Percentiles rank a stretch among this genome's conserved stretches.
These are phyloP conservation scores for Varecia variegata DNA, from an alignment of 2,797 vertebrate genomes.

Conservation along the genomic window DNA sequence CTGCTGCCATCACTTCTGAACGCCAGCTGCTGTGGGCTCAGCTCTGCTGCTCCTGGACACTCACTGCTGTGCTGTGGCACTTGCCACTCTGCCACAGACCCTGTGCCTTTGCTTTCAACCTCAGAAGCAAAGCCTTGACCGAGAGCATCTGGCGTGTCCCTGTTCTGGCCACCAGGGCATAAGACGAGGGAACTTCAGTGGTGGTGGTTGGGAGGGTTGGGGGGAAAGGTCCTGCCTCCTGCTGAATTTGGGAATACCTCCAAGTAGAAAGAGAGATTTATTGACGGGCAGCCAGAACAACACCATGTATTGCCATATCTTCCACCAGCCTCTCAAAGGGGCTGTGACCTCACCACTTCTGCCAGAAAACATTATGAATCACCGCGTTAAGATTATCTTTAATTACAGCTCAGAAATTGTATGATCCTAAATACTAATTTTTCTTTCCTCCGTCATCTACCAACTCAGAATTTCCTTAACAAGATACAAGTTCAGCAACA, in stretches of 20 bases:
- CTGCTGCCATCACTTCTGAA: neutral
- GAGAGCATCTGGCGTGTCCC: neutral
- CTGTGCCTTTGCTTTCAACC: neutral
- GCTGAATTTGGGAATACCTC: neutral
- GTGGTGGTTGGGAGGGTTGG: neutral
- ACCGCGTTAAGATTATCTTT: constrained; percentile 47
- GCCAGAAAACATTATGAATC: constrained; percentile 49
- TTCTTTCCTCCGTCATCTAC: constrained; percentile 10
- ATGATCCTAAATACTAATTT: constrained; percentile 60
- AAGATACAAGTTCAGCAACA: constrained; percentile 25
- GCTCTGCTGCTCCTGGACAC: neutral
- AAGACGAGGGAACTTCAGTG: neutral
- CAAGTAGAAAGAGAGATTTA: neutral
- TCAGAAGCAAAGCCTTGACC: neutral
- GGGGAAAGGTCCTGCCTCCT: neutral
- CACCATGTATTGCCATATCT: neutral
- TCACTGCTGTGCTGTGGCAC: fast-evolving
- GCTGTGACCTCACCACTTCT: neutral
- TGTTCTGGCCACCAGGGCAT: neutral
- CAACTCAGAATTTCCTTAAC: constrained; percentile 53
- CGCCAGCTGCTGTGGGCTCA: neutral
- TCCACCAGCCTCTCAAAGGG: neutral
- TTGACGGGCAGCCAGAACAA: neutral
- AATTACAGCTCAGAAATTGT: constrained; percentile 57
- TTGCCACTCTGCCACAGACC: no score